Percentiles rank a stretch among this genome's conserved stretches.
Evolutionary conservation across 2,888 invertebrate genomes (phyloP).

Genomic region (Epistrophe grossulariae): DNA sequence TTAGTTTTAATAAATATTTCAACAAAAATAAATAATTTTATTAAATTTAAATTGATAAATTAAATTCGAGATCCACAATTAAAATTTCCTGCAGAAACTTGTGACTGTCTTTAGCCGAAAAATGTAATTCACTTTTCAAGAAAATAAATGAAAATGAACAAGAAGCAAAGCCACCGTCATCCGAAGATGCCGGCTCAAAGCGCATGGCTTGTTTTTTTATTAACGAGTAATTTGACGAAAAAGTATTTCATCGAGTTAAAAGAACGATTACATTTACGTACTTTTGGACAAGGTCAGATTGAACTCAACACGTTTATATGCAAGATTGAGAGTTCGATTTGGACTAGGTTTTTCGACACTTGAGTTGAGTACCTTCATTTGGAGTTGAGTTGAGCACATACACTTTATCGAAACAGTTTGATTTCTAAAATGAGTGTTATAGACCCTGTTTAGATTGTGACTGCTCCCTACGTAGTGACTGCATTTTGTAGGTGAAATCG

Average conservation of each 20-base stretch:
- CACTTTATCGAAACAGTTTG: no score
- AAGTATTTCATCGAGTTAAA: background rate
- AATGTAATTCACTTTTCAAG: constrained; percentile 9
- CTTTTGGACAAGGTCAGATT: no score
- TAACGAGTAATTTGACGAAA: constrained; percentile 27
- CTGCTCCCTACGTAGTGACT: no score
- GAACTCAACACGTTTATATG: no score
- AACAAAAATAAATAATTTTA: constrained; percentile 59
- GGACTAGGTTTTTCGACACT: no score
- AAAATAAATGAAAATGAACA: constrained; percentile 12
- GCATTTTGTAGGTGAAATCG: no score
- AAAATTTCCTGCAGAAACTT: constrained; percentile 13
- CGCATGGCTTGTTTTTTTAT: constrained; percentile 45
- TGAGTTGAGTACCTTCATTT: no score
- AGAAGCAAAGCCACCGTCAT: constrained; percentile 31
- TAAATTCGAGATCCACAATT: constrained; percentile 14
- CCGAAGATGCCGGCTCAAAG: constrained; percentile 62
- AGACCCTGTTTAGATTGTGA: no score
- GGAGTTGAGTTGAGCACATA: no score
- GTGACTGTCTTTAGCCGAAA: constrained; percentile 19
- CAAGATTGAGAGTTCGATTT: no score
- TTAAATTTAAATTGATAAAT: constrained; percentile 26
- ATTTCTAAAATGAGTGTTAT: no score
- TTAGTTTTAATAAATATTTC: constrained; percentile 48
- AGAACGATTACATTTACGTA: background rate